phyloP scores from a whole-genome alignment of 1,140 invertebrate species.

The Drosophila triauraria region DNA sequence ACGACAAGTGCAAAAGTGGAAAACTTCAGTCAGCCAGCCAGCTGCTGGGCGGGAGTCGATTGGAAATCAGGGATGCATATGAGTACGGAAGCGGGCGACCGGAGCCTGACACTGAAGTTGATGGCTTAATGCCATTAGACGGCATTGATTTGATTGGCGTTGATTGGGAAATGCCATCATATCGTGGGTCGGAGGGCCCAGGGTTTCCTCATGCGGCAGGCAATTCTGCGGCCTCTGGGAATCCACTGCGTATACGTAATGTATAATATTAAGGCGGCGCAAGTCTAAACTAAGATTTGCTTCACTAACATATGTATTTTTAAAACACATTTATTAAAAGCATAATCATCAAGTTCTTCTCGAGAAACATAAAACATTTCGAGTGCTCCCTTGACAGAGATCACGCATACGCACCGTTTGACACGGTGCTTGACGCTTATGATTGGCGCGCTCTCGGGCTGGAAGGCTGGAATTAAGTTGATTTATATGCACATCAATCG shows the following conservation, averaged over 20 bases:
- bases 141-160: slow-evolving; percentile 83
- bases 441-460: slow-evolving; percentile 22
- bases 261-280: no score
- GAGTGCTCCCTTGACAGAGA: slow-evolving; percentile 8
- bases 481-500: slow-evolving; percentile 53
- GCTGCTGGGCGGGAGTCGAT: slow-evolving; percentile 5
- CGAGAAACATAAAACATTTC: background rate
- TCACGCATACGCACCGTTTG: slow-evolving; percentile 34
- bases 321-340: background rate
- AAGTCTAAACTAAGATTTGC: no score
- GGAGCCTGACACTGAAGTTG: slow-evolving; percentile 69
- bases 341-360: background rate
- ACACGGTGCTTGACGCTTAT: slow-evolving; percentile 18
- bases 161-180: slow-evolving; percentile 77
- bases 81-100: slow-evolving; percentile 3
- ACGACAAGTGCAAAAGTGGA: slow-evolving; percentile 33
- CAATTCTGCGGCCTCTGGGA: slow-evolving; percentile 1
- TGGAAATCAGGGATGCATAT: slow-evolving; percentile 46
- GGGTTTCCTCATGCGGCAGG: slow-evolving; percentile 3
- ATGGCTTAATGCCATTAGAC: slow-evolving; percentile 83
- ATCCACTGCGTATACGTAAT: slow-evolving; percentile 44
- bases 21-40: slow-evolving; percentile 32
- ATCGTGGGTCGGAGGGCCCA: background rate
- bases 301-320: background rate
- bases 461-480: slow-evolving; percentile 15